Evolutionary conservation across 2,888 invertebrate species (phyloP).

Genomic region (Phragmatobia fuliginosa): DNA sequence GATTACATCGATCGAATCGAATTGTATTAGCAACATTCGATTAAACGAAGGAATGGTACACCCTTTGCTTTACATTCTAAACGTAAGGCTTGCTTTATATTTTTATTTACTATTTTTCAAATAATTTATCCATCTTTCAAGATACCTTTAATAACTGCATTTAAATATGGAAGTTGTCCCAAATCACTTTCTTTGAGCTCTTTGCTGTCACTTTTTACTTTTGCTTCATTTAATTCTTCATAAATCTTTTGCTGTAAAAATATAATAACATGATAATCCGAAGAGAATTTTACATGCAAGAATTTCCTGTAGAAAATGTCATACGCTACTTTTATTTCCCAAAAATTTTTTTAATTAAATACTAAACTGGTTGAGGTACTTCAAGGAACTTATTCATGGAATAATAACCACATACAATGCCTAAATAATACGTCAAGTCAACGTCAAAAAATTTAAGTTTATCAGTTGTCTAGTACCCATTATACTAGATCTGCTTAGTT

Average conservation of each 20-base stretch:
- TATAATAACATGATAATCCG: not conserved
- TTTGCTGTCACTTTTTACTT: conserved; percentile 43
- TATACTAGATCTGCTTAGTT: too few relatives aligned
- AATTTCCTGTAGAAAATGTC: not conserved
- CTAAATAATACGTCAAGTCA: too few relatives aligned
- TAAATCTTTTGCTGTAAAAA: conserved; percentile 60
- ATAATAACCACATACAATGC: not conserved
- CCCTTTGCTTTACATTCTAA: not conserved
- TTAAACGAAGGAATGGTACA: too few relatives aligned
- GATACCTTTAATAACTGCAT: conserved; percentile 62
- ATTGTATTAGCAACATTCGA: too few relatives aligned
- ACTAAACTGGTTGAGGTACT: not conserved
- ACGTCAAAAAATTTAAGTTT: too few relatives aligned
- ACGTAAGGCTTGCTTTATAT: not conserved
- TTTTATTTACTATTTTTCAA: not conserved
- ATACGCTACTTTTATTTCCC: too few relatives aligned
- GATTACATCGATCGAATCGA: too few relatives aligned
- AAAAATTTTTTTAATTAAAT: too few relatives aligned
- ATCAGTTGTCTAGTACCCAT: too few relatives aligned
- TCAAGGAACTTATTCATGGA: not conserved
- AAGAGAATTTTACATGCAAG: not conserved
- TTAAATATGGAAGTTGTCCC: conserved; percentile 55
- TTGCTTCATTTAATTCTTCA: conserved; percentile 57
- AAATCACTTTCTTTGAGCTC: conserved; percentile 49
- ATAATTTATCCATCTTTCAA: not conserved